Evolutionary conservation across 2,113 vertebrate genomes (phyloP).

Genomic region (Nesogale talazaci): DNA sequence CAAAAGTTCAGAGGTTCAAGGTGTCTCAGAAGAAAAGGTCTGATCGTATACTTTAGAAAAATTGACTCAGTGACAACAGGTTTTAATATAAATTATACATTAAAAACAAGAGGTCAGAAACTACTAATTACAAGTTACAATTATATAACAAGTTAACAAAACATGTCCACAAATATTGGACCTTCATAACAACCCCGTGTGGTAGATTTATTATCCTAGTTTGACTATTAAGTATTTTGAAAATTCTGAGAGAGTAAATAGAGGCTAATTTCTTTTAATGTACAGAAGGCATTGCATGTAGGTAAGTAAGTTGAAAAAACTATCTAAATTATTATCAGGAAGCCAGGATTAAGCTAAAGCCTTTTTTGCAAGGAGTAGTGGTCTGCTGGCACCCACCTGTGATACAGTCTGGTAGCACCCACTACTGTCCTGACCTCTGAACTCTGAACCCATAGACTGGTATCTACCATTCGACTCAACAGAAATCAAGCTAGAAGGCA

Average conservation of each 20-base stretch:
- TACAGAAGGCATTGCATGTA: neutral
- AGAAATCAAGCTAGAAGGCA: too few relatives aligned
- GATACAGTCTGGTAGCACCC: too few relatives aligned
- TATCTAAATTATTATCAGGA: neutral
- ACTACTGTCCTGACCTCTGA: too few relatives aligned
- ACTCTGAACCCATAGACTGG: too few relatives aligned
- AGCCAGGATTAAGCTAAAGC: neutral
- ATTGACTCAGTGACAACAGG: neutral
- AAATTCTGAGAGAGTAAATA: neutral
- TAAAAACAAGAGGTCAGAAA: conserved; percentile 19
- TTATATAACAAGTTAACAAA: conserved; percentile 18
- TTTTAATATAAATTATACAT: conserved; percentile 35
- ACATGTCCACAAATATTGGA: neutral
- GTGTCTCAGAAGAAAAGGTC: neutral
- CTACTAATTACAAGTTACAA: conserved; percentile 7
- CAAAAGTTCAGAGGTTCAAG: neutral
- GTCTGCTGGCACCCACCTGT: too few relatives aligned
- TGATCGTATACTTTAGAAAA: neutral
- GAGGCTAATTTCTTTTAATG: neutral
- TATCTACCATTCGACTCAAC: too few relatives aligned
- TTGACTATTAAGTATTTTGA: neutral
- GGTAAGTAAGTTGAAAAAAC: neutral
- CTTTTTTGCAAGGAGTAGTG: neutral
- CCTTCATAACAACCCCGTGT: neutral
- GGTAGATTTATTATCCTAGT: conserved; percentile 3